Conservation (phyloP, 2,888 invertebrate species). For the Oeneis ivallda region DNA sequence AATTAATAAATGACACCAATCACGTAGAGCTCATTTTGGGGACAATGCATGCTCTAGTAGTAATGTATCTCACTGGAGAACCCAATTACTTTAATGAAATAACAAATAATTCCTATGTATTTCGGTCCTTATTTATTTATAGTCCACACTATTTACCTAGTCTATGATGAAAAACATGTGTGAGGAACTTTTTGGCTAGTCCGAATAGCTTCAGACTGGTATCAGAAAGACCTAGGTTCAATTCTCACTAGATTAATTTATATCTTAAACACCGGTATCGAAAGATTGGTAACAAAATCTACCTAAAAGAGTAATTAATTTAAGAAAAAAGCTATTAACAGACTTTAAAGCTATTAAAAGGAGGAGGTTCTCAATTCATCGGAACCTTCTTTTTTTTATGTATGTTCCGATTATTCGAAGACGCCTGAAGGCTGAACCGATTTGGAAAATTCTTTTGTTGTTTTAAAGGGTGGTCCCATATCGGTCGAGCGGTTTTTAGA, state of each 20-base stretch:
- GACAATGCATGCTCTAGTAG: background rate
- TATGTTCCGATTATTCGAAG: too few relatives aligned
- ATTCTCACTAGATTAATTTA: background rate
- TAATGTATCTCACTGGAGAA: background rate
- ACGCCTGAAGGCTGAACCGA: too few relatives aligned
- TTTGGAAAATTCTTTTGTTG: too few relatives aligned
- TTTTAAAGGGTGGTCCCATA: too few relatives aligned
- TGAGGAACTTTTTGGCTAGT: background rate
- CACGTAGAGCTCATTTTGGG: background rate
- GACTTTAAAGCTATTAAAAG: too few relatives aligned
- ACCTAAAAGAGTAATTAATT: too few relatives aligned
- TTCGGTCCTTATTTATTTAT: background rate
- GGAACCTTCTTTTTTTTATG: too few relatives aligned
- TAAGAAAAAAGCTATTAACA: too few relatives aligned
- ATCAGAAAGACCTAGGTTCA: background rate
- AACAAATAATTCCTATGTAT: constrained; percentile 9
- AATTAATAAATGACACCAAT: background rate
- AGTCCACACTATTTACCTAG: background rate
- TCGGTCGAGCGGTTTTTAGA: too few relatives aligned
- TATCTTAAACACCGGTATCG: background rate
- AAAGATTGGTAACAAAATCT: too few relatives aligned
- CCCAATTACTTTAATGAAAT: constrained; percentile 34
- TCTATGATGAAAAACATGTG: background rate
- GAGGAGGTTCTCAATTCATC: too few relatives aligned
- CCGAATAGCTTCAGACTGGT: background rate